Percentiles rank a stretch among this genome's conserved stretches.
These are phyloP conservation scores for Entomobrya multifasciata DNA, from an alignment of 2,888 invertebrate genomes.

Conservation along the genomic window DNA sequence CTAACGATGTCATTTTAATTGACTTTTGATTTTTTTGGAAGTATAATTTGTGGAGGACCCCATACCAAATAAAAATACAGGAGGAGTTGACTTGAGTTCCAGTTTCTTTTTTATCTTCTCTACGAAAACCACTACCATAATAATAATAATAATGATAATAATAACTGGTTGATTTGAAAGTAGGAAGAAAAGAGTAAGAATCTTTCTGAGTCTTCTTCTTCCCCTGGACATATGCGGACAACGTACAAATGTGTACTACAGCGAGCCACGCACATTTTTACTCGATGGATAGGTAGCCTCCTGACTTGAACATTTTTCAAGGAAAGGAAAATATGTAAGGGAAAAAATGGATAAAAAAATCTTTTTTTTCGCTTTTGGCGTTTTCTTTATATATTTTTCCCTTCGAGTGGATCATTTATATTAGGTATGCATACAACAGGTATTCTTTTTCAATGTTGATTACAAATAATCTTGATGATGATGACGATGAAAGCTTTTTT, in stretches of 20 bases:
- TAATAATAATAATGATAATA: too few relatives aligned
- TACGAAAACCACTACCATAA: too few relatives aligned
- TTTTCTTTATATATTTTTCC: too few relatives aligned
- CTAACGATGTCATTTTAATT: too few relatives aligned
- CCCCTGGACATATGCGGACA: conserved; percentile 40
- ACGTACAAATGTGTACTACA: not conserved
- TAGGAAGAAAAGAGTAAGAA: not conserved
- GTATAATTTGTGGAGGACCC: too few relatives aligned
- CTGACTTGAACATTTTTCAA: too few relatives aligned
- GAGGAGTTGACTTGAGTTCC: not conserved
- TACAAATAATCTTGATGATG: not conserved
- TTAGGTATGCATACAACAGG: not conserved
- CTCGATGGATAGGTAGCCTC: not conserved
- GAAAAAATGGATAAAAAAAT: too few relatives aligned
- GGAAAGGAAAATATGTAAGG: too few relatives aligned
- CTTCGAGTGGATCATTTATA: not conserved
- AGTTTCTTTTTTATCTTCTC: not conserved
- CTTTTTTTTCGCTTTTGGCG: too few relatives aligned
- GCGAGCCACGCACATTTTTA: not conserved
- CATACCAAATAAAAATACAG: too few relatives aligned
- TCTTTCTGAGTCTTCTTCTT: conserved; percentile 18
- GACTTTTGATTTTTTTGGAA: too few relatives aligned
- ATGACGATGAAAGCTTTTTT: conserved; percentile 2
- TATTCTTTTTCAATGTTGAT: not conserved
- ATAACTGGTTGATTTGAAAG: not conserved